Evolutionary conservation across 2,888 invertebrate genomes (phyloP).

Genomic region (Neoitamus cyanurus): DNA sequence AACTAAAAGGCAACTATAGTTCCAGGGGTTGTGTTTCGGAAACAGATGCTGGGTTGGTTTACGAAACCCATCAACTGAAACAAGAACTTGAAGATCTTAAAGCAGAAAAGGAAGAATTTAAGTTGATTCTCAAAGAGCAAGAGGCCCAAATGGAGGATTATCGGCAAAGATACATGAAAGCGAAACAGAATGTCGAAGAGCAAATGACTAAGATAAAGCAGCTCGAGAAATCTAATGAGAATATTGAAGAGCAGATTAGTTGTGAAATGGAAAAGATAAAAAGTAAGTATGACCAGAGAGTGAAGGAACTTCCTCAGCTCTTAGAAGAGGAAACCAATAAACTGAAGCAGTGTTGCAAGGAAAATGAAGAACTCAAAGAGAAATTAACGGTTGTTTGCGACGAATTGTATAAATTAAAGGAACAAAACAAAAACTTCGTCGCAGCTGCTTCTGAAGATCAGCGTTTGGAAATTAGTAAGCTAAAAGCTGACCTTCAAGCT

Average conservation of each 20-base stretch:
- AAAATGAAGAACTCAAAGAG: conserved; percentile 59
- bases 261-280: conserved; percentile 59
- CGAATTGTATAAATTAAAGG: conserved; percentile 58
- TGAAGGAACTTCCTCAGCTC: conserved; percentile 59
- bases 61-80: neutral
- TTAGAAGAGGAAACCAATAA: conserved; percentile 61
- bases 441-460: neutral
- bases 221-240: conserved; percentile 62
- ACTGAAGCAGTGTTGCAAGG: conserved; percentile 59
- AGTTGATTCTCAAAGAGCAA: conserved; percentile 62
- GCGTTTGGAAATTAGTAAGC: neutral
- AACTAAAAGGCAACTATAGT: neutral
- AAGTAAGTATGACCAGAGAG: conserved; percentile 59
- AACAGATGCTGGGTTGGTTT: neutral
- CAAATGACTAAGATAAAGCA: conserved; percentile 61
- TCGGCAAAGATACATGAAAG: conserved; percentile 61
- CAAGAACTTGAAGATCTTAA: conserved; percentile 54
- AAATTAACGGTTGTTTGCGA: conserved; percentile 49
- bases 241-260: conserved; percentile 58
- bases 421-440: conserved; percentile 50
- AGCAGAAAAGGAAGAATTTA: conserved; percentile 61
- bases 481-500: neutral
- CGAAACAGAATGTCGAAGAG: conserved; percentile 62
- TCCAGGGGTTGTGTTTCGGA: neutral
- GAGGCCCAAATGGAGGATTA: conserved; percentile 61